Evolutionary conservation across 2,113 vertebrate genomes (phyloP).

Genomic region (Dromas ardeola): DNA sequence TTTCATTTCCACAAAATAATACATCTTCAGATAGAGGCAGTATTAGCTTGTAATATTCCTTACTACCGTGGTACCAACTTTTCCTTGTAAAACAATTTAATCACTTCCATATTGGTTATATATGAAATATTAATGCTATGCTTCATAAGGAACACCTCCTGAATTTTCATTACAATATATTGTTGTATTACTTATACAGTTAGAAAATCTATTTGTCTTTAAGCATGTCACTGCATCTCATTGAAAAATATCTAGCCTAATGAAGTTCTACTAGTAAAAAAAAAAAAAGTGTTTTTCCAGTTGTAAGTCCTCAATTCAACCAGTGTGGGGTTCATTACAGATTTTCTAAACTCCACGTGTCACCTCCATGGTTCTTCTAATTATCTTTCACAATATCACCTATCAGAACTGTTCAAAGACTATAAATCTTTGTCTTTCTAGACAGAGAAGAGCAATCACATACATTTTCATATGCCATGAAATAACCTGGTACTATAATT

Average conservation of each 20-base stretch:
- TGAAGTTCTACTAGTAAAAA: not conserved
- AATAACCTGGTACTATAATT: not conserved
- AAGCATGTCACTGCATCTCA: not conserved
- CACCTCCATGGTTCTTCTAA: not conserved
- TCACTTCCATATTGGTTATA: not conserved
- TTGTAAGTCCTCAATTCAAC: not conserved
- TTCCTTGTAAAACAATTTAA: conserved; percentile 30
- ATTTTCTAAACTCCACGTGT: not conserved
- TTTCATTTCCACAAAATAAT: conserved; percentile 25
- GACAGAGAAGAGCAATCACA: not conserved
- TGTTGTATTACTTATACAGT: not conserved
- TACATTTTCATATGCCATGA: not conserved
- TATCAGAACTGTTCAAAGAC: not conserved
- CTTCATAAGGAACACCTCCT: not conserved
- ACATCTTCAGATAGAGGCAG: not conserved
- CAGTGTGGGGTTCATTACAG: not conserved
- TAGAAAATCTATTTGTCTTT: conserved; percentile 15
- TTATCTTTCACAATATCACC: not conserved
- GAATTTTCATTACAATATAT: conserved; percentile 2
- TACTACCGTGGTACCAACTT: not conserved
- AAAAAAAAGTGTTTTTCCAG: not conserved
- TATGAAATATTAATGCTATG: conserved; percentile 11
- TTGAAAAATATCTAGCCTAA: not conserved
- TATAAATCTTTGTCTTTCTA: not conserved
- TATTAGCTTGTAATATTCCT: not conserved